Evolutionary conservation across 2,888 invertebrate species (phyloP), one percentile per base, ranked within the genome.

Genomic region (Cataglyphis cursor): DNA sequence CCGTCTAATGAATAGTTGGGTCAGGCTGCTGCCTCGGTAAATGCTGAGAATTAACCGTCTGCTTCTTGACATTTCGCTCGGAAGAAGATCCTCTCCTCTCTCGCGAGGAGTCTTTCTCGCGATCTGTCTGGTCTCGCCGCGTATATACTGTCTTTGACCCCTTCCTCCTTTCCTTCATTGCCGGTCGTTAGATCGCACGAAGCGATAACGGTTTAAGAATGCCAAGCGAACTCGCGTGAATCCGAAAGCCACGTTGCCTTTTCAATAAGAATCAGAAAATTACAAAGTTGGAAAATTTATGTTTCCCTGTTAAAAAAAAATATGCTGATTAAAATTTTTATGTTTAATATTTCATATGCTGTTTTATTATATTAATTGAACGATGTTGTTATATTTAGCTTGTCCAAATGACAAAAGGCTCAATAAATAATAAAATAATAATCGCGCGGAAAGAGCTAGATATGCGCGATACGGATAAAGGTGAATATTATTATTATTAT

Each of bases 11-110:
- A 93, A 93, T 93, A 92, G 91, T 92, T 92, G 89, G 92, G 87
- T 90, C 92, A 89, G 89, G 88, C 89, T 86, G 73, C 85, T 87
- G 89, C 87, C 89, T 86, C 83, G 90, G 90, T 90, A 91, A 92
- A 92, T 88, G 90, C 90, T 93, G 92, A 92, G 92, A 92, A 93
- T 93, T 92, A 92, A 93, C 91, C 91, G 91, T 92, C 90, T 91
- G 89, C 91, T 92, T 92, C 93, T 93, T 94, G 93, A 93, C 93
- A 94, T 93, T 94, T 94, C 87, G 93, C 90, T 92, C 89, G 89
- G 87, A 90, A 92, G 91, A 91, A 89, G 91, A 91, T 90, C 89
- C 87, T 87, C 88, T 88, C 84, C 74, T 64, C 74, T 64, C 28
- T 70, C 75, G 81, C 66, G 59, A 61, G 74, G 83, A 78, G 65